Evolutionary conservation across 2,113 vertebrate genomes (phyloP).

Genomic region (Boulengeromyrus knoepffleri): DNA sequence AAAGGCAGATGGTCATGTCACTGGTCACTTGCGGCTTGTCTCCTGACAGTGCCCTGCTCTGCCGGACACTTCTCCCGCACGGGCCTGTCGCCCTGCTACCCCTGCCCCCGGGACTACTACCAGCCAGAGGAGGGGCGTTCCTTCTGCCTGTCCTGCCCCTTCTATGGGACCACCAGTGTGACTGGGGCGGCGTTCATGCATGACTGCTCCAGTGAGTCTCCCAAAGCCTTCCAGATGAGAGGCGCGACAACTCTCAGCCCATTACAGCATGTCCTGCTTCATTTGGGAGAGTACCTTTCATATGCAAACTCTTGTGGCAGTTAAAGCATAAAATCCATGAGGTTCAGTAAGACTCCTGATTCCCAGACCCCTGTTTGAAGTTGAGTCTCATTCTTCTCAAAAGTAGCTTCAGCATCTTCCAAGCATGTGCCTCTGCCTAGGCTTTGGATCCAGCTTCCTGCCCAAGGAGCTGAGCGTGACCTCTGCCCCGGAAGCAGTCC

Average conservation of each 20-base stretch:
- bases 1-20: neutral
- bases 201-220: conserved; percentile 85
- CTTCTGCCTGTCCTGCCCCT: conserved; percentile 90
- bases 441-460: conserved; percentile 89
- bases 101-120: conserved; percentile 92
- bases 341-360: neutral
- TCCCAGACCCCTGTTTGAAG: neutral
- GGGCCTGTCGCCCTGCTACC: conserved; percentile 86
- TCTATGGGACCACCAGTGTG: conserved; percentile 86
- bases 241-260: neutral
- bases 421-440: conserved; percentile 46
- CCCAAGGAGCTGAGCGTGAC: conserved; percentile 86
- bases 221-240: neutral
- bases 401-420: conserved; percentile 8
- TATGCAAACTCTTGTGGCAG: neutral
- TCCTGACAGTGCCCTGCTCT: conserved; percentile 75
- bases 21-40: neutral
- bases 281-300: neutral
- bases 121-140: conserved; percentile 86
- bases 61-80: conserved; percentile 89
- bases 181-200: conserved; percentile 80
- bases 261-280: neutral
- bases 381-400: neutral
- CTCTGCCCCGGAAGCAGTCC: conserved; percentile 66
- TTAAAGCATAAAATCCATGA: neutral